Percentiles rank a stretch among this genome's conserved stretches.
Evolutionary conservation across 2,888 invertebrate species (phyloP).

Genomic region (Acleris literana): DNA sequence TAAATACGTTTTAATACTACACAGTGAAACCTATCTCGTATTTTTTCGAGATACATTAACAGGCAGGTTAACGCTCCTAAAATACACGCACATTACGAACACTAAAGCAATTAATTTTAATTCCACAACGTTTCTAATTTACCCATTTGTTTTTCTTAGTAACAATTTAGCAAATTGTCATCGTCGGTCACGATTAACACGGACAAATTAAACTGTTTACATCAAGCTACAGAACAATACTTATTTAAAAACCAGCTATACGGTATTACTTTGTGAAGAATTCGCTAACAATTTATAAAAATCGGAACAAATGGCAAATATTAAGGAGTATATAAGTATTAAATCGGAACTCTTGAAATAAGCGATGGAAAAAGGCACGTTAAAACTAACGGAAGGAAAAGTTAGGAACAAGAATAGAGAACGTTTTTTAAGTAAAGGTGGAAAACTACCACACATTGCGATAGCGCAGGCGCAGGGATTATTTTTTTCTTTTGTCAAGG

Average conservation of each 20-base stretch:
- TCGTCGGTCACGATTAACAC: constrained; percentile 19
- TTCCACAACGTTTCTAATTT: constrained; percentile 7
- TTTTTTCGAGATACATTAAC: too few species aligned
- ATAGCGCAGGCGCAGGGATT: not conserved
- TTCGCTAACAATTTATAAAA: too few species aligned
- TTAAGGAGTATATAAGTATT: too few species aligned
- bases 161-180: constrained; percentile 31
- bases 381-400: too few species aligned
- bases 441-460: not conserved
- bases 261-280: not conserved
- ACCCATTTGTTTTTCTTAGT: constrained; percentile 16
- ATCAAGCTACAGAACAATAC: constrained; percentile 16
- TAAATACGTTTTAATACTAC: too few species aligned
- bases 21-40: too few species aligned
- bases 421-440: too few species aligned
- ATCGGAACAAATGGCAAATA: too few species aligned
- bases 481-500: constrained; percentile 4
- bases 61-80: not conserved
- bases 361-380: too few species aligned
- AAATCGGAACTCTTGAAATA: too few species aligned
- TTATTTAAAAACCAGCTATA: constrained; percentile 3
- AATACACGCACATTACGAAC: not conserved
- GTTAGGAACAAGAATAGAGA: too few species aligned
- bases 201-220: constrained; percentile 33
- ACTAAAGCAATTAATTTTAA: constrained; percentile 17